phyloP scores from a whole-genome alignment of 1,140 invertebrate genomes.

The Sitobion miscanthi region DNA sequence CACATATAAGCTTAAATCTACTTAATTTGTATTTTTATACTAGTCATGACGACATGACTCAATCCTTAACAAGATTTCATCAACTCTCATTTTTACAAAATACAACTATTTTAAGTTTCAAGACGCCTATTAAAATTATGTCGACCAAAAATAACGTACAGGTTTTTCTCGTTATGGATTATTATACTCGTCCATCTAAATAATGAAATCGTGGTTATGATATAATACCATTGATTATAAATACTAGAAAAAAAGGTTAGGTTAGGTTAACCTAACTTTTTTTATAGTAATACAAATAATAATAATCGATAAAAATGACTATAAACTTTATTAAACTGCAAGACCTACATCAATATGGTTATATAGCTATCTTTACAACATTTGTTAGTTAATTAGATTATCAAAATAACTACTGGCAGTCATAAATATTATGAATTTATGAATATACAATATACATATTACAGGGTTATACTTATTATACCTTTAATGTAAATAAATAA shows the following conservation, averaged over 20 bases:
- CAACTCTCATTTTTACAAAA: neutral
- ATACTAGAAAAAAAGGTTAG: too few species aligned
- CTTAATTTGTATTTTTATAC: neutral
- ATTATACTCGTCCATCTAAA: neutral
- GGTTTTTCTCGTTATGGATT: slow-evolving; percentile 6
- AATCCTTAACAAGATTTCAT: neutral
- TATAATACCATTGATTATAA: neutral
- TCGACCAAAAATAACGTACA: neutral
- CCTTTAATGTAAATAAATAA: neutral
- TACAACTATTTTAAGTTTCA: neutral
- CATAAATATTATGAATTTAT: neutral
- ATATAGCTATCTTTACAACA: neutral
- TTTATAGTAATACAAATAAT: neutral
- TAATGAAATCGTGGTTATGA: neutral
- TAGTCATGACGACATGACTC: neutral
- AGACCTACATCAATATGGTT: neutral
- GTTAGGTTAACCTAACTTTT: too few species aligned
- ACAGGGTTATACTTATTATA: neutral
- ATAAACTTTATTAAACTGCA: neutral
- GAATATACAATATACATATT: neutral
- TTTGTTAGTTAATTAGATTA: neutral
- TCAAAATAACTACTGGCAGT: neutral
- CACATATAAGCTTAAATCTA: neutral
- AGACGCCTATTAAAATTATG: neutral
- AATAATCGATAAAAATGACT: neutral